These are phyloP conservation scores for Cathartes aura DNA, from an alignment of 2,113 vertebrate genomes.

Conservation along the genomic window DNA sequence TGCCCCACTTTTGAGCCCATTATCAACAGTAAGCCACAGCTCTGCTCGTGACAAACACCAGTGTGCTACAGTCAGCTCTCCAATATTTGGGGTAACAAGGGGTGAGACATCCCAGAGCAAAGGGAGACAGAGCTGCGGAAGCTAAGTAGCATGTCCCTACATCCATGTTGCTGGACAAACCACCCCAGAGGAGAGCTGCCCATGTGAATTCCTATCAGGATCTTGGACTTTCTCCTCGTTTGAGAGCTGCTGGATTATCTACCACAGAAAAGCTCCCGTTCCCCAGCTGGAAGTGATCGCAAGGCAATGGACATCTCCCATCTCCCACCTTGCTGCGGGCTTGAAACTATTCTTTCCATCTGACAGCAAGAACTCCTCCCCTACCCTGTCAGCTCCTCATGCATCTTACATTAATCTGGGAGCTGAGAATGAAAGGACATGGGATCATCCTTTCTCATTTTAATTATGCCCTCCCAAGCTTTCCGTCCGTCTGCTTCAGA, in stretches of 20 bases:
- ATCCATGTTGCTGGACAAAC: background rate
- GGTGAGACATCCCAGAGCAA: background rate
- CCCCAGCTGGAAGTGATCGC: background rate
- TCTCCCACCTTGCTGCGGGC: background rate
- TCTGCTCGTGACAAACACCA: background rate
- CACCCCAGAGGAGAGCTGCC: background rate
- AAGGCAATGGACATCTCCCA: background rate
- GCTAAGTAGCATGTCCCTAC: background rate
- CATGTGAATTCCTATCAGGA: background rate
- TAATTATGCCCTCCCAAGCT: background rate
- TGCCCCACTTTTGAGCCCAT: background rate
- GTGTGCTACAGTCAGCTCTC: background rate
- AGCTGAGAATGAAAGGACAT: background rate
- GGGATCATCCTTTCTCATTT: background rate
- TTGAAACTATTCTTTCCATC: background rate
- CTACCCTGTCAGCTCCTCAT: background rate
- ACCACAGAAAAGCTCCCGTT: background rate
- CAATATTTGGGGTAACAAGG: background rate
- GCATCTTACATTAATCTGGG: background rate
- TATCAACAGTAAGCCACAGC: background rate
- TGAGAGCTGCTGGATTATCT: background rate
- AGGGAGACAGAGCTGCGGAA: background rate
- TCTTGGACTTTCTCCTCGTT: background rate
- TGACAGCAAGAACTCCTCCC: background rate
- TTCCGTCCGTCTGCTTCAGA: background rate